These are phyloP conservation scores for Drosophila bipectinata DNA, from an alignment of 1,140 invertebrate genomes.

Conservation along the genomic window DNA sequence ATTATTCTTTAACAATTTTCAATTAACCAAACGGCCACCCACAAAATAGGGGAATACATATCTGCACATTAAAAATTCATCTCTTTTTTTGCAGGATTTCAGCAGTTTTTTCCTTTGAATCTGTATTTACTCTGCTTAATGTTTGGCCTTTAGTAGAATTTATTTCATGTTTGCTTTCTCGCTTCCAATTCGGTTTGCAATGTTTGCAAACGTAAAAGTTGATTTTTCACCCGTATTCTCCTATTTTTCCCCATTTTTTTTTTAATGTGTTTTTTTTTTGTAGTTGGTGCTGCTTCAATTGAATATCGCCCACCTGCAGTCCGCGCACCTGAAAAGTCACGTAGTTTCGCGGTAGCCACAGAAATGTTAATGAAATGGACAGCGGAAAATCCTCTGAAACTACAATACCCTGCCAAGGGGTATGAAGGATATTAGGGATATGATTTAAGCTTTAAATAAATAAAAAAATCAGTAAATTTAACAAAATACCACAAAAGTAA, in stretches of 20 bases:
- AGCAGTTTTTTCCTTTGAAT: conserved; percentile 13
- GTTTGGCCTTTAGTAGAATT: conserved; percentile 37
- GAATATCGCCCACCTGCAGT: conserved; percentile 25
- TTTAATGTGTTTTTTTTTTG: neutral
- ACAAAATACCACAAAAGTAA: too few relatives aligned
- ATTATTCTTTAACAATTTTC: neutral
- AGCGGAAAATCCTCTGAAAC: conserved; percentile 42
- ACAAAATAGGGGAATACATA: neutral
- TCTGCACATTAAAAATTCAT: conserved; percentile 7
- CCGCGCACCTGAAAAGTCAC: conserved; percentile 38
- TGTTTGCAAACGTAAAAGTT: conserved; percentile 37
- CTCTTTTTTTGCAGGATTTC: conserved; percentile 16
- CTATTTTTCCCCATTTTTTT: neutral
- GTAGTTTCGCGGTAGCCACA: conserved; percentile 32
- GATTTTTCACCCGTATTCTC: conserved; percentile 15
- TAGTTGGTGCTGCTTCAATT: conserved; percentile 27
- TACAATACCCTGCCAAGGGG: conserved; percentile 1
- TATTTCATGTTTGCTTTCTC: conserved; percentile 46
- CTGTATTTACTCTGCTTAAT: conserved; percentile 37
- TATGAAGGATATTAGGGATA: neutral
- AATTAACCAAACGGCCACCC: neutral
- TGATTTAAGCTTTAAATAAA: neutral
- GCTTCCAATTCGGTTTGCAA: conserved; percentile 28
- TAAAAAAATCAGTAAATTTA: too few relatives aligned
- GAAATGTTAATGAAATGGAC: conserved; percentile 70